Percentiles rank a stretch among this genome's conserved stretches.
phyloP scores from a whole-genome alignment of 2,888 invertebrate genomes.

The Branchinecta sandiegonensis region DNA sequence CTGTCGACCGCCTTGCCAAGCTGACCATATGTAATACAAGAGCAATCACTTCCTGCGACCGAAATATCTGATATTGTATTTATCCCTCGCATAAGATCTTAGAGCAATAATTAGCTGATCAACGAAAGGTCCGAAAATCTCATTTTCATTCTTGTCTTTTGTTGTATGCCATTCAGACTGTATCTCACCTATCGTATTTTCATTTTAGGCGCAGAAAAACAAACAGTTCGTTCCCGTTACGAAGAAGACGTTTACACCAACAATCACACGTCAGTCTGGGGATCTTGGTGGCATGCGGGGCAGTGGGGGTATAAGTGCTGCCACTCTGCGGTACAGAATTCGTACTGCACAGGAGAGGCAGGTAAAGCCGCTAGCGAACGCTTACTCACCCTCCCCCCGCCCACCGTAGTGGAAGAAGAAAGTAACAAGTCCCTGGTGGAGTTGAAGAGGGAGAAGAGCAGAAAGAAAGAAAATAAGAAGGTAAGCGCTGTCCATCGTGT shows the following conservation, averaged over 20 bases:
- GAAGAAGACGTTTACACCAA: constrained; percentile 84
- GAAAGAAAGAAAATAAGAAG: constrained; percentile 25
- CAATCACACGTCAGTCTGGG: constrained; percentile 91
- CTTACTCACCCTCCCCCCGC: constrained; percentile 16
- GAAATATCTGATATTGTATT: no score
- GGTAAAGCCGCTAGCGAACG: constrained; percentile 36
- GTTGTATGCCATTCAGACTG: neutral
- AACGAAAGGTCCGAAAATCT: no score
- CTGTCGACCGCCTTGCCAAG: no score
- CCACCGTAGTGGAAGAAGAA: constrained; percentile 28
- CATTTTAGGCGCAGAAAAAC: constrained; percentile 63
- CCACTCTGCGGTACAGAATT: constrained; percentile 70
- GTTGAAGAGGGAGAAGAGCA: constrained; percentile 24
- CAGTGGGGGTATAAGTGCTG: constrained; percentile 96
- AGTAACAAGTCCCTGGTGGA: constrained; percentile 12
- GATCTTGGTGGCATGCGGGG: constrained; percentile 84
- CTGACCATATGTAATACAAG: no score
- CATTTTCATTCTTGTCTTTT: no score
- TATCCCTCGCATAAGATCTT: no score
- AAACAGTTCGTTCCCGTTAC: constrained; percentile 67
- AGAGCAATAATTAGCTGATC: no score
- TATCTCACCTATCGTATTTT: neutral
- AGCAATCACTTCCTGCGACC: no score
- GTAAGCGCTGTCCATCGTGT: constrained; percentile 19
- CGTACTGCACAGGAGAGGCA: constrained; percentile 70